Base-by-base conservation (phyloP, 2,888 invertebrate species). In the Cetonia aurata region DNA sequence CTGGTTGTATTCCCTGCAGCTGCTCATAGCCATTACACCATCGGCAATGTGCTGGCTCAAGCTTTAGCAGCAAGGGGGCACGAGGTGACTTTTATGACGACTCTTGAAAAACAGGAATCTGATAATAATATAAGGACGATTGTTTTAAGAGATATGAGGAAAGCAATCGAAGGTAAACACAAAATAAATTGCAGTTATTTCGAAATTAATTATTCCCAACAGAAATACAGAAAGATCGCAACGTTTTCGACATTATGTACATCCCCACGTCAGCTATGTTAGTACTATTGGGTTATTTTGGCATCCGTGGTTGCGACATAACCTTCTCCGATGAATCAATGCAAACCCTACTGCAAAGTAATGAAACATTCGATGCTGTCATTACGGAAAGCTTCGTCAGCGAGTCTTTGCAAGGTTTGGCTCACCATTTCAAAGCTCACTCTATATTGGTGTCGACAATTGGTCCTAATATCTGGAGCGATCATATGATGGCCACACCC, bases 311-410 rank as follows among this genome's bases (percentile, higher is more conserved):
- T 37, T 15, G 55, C 8, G 55, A 69, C 25, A n/a, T 44, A 8
- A 55, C 55, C 2, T 62, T 55, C 13, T 17, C 37, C 13, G 53
- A 69, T 19, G 37, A 33, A 25, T 56, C 31, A n/a, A 60, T 75
- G 1, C 73, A 74, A 69, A 55, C 59, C 10, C 48, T 75, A 3
- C 37, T 74, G 55, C 68, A 44, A 69, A 81, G 79, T 0, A 82
- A 84, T 55, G 74, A 84, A 68, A 74, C 77, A 1, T 80, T 83
- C 55, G 82, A 82, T 67, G 65, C 80, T n/a, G 78, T 82, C 6
- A 72, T 83, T 6, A 82, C 85, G 1, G 86, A 86, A 73, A 79
- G 84, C 37, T 86, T 86, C 75, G 77, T 86, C 17, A 84, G 83
- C 73, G 86, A 87, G 74, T 86, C 86, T 3, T 77, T 80, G 17